phyloP scores from a whole-genome alignment of 2,888 invertebrate genomes.

The Leptopilina drosophilae region DNA sequence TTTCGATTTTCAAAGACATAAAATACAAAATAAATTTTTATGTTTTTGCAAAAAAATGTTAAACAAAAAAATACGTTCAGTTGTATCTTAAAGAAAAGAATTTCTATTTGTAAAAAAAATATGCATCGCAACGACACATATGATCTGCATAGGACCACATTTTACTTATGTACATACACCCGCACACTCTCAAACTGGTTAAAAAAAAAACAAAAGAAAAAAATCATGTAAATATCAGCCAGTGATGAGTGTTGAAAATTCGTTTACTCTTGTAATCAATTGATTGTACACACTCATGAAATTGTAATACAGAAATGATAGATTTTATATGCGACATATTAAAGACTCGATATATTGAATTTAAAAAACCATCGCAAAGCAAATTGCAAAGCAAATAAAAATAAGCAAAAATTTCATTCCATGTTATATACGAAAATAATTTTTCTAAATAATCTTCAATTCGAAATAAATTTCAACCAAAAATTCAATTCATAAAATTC shows the following conservation, averaged over 20 bases:
- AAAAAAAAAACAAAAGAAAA: constrained; percentile 42
- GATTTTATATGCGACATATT: constrained; percentile 67
- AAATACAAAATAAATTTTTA: too few species aligned
- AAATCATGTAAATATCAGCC: constrained; percentile 59
- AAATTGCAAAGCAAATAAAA: not conserved
- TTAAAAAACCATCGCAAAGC: not conserved
- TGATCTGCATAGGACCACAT: constrained; percentile 73
- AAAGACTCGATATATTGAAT: constrained; percentile 42
- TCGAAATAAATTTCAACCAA: not conserved
- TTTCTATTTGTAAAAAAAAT: constrained; percentile 48
- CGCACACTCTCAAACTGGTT: constrained; percentile 53
- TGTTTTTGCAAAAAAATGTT: too few species aligned
- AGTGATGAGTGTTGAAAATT: constrained; percentile 9
- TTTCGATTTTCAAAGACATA: too few species aligned
- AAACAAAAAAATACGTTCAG: too few species aligned
- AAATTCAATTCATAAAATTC: not conserved
- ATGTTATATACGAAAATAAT: not conserved
- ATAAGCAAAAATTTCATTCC: constrained; percentile 3
- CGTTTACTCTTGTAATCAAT: constrained; percentile 39
- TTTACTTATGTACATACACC: constrained; percentile 70
- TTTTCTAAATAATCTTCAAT: not conserved
- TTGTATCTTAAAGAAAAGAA: not conserved
- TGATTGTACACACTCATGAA: constrained; percentile 43
- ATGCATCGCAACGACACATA: constrained; percentile 72
- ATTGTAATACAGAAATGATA: constrained; percentile 58